These are phyloP conservation scores for Zenarchopterus dispar DNA, from an alignment of 2,797 vertebrate species.

Conservation along the genomic window DNA sequence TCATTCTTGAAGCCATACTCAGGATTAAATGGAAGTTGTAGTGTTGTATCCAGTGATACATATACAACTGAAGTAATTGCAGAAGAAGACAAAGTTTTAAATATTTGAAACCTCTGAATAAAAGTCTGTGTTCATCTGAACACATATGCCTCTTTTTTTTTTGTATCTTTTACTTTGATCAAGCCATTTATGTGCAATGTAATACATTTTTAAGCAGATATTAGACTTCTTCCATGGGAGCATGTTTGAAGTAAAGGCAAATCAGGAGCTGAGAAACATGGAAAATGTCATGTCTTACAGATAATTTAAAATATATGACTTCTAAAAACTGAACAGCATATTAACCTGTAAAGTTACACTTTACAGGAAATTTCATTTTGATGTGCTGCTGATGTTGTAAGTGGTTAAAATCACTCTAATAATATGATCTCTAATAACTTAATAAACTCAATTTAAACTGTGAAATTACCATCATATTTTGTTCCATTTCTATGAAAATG, in stretches of 20 bases:
- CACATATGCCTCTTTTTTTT: too few species aligned
- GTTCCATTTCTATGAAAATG: not conserved
- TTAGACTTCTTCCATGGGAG: not conserved
- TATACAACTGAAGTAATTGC: too few species aligned
- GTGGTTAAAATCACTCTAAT: not conserved
- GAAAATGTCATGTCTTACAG: not conserved
- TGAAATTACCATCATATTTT: slow-evolving; percentile 1
- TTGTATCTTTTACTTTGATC: too few species aligned
- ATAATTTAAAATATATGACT: slow-evolving; percentile 8
- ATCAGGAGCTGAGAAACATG: not conserved
- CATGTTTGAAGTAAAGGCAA: not conserved
- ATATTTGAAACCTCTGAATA: too few species aligned
- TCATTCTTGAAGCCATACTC: too few species aligned
- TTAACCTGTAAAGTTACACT: not conserved
- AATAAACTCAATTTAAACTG: slow-evolving; percentile 10
- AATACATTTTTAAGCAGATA: too few species aligned
- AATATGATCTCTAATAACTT: not conserved
- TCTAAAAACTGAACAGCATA: not conserved
- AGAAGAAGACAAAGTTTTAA: too few species aligned
- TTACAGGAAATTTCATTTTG: not conserved
- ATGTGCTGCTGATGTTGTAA: too few species aligned
- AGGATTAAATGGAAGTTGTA: too few species aligned
- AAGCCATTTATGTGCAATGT: too few species aligned
- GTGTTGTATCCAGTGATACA: too few species aligned
- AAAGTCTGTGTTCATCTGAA: too few species aligned